Percentiles rank a stretch among this genome's conserved stretches.
phyloP scores from a whole-genome alignment of 2,888 invertebrate species.

The Folsomia manolachei region DNA sequence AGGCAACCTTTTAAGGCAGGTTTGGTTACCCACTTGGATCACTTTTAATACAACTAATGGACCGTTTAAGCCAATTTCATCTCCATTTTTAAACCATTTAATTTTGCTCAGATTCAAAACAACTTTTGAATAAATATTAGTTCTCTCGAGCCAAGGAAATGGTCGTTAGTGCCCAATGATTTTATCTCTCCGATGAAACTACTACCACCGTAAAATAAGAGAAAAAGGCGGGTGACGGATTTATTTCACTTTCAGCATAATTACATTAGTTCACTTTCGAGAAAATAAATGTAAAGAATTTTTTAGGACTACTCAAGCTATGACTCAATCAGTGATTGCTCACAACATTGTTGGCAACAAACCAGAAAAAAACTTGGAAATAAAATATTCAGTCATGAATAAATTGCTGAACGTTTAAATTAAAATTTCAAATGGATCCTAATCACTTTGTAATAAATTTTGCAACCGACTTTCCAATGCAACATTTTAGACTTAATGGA shows the following conservation, averaged over 20 bases:
- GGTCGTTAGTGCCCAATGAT: not conserved
- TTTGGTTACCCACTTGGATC: not conserved
- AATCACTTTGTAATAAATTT: not conserved
- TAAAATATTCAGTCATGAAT: not conserved
- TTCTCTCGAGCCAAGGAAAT: not conserved
- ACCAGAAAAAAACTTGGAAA: not conserved
- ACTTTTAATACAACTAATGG: constrained; percentile 9
- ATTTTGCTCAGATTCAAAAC: not conserved
- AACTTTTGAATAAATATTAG: constrained; percentile 8
- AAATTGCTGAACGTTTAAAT: not conserved
- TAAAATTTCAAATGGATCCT: not conserved
- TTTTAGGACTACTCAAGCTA: not conserved
- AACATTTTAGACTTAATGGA: too few species aligned
- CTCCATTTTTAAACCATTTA: constrained; percentile 8
- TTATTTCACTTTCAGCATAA: constrained; percentile 4
- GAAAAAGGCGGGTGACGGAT: not conserved
- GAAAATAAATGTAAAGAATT: not conserved
- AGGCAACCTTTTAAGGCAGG: too few species aligned
- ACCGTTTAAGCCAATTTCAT: constrained; percentile 2
- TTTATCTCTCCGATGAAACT: too few species aligned
- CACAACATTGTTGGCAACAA: not conserved
- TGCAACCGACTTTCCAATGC: too few species aligned
- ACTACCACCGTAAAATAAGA: not conserved
- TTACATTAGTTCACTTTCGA: not conserved
- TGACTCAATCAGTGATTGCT: not conserved